Conservation (phyloP, 2,888 invertebrate genomes). For the Amphipoea oculea region DNA sequence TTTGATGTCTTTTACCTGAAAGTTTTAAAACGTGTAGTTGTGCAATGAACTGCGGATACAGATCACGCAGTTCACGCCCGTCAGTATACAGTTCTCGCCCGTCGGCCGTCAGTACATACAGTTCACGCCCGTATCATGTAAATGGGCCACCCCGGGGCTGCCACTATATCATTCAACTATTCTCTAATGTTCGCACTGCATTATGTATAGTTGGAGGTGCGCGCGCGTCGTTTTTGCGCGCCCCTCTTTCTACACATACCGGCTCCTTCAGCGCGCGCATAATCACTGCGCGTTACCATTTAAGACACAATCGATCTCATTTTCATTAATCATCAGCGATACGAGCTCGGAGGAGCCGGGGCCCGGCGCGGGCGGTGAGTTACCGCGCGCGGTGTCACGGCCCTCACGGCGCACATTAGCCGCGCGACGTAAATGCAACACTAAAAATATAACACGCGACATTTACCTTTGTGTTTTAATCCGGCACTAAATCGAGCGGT, state of each 20-base stretch:
- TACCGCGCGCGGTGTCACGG: slow-evolving; percentile 65
- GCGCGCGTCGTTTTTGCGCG: slow-evolving; percentile 35
- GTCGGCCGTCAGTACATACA: neutral
- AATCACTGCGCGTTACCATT: slow-evolving; percentile 47
- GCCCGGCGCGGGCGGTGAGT: slow-evolving; percentile 53
- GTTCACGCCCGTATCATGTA: slow-evolving; percentile 38
- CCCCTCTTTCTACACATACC: slow-evolving; percentile 28
- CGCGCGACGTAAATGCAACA: slow-evolving; percentile 68
- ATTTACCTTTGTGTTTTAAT: slow-evolving; percentile 83
- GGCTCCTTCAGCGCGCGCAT: slow-evolving; percentile 27
- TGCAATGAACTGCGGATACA: neutral
- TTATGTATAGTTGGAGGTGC: slow-evolving; percentile 51
- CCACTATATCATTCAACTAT: slow-evolving; percentile 49
- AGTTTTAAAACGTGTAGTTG: slow-evolving; percentile 15
- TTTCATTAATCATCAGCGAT: slow-evolving; percentile 36
- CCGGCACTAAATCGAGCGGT: slow-evolving; percentile 75
- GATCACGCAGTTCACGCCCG: slow-evolving; percentile 16
- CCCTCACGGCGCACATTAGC: slow-evolving; percentile 71
- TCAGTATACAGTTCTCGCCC: too few species aligned
- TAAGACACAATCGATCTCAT: slow-evolving; percentile 47
- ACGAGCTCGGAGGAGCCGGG: neutral
- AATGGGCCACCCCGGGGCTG: slow-evolving; percentile 27
- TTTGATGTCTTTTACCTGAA: neutral
- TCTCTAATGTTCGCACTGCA: slow-evolving; percentile 60
- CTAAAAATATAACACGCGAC: slow-evolving; percentile 79